Conservation (phyloP, 92 coral and sea anemone species). For the Zoanthus sansibaricus region DNA sequence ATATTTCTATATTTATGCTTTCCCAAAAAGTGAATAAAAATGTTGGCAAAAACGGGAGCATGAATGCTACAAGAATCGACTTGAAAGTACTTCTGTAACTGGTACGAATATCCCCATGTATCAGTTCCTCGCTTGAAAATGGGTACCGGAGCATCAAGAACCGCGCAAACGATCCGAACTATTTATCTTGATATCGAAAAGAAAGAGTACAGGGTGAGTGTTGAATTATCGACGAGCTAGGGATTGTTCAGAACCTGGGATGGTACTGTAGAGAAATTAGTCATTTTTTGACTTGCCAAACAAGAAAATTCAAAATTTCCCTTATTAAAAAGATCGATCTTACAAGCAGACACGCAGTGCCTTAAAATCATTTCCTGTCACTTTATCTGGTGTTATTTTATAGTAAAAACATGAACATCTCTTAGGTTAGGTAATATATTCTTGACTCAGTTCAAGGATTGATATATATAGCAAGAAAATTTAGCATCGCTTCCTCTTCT, state of each 20-base stretch:
- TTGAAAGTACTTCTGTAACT: background rate
- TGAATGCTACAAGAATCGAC: background rate
- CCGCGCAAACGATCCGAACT: constrained; percentile 3
- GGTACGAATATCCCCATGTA: background rate
- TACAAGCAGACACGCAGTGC: no score
- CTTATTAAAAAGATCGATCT: no score
- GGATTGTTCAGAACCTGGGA: background rate
- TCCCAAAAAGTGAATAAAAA: background rate
- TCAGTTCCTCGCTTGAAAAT: background rate
- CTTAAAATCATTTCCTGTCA: no score
- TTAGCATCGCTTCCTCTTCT: no score
- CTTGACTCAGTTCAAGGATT: no score
- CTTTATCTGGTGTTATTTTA: no score
- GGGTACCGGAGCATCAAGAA: constrained; percentile 20
- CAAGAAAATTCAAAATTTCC: no score
- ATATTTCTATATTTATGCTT: background rate
- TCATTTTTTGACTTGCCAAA: no score
- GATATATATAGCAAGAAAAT: no score
- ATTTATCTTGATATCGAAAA: constrained; percentile 8
- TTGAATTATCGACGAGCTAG: background rate
- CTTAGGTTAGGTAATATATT: no score
- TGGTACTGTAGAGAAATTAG: background rate
- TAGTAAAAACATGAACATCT: no score
- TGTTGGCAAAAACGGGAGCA: background rate
- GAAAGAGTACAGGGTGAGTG: constrained; percentile 9